Conservation (phyloP, 2,797 vertebrate species). For the Limosa lapponica region DNA sequence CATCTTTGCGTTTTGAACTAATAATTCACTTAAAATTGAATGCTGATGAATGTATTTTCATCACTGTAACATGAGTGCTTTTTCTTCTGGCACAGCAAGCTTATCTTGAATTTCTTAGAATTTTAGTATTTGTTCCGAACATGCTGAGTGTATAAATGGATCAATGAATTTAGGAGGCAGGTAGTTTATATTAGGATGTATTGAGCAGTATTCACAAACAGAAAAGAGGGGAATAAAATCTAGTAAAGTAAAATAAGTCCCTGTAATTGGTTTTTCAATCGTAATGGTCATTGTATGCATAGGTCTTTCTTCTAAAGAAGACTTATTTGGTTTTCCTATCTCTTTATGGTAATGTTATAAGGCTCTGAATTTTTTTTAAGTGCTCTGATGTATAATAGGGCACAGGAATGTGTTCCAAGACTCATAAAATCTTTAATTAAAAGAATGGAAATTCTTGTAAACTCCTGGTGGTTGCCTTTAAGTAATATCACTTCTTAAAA, state of each 20-base stretch:
- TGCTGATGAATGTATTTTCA: neutral
- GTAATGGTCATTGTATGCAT: neutral
- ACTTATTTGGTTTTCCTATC: neutral
- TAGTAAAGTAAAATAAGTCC: neutral
- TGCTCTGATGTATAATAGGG: constrained; percentile 37
- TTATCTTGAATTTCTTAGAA: constrained; percentile 22
- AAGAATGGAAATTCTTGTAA: constrained; percentile 67
- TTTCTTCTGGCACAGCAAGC: constrained; percentile 22
- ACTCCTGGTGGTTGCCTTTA: constrained; percentile 57
- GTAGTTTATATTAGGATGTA: neutral
- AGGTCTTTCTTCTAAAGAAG: neutral
- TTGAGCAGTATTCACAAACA: neutral
- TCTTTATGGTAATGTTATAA: neutral
- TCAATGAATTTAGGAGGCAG: neutral
- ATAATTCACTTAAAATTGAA: constrained; percentile 1
- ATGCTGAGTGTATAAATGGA: constrained; percentile 1
- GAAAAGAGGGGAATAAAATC: neutral
- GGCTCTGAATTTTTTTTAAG: constrained; percentile 2
- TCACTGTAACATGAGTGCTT: neutral
- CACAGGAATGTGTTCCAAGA: constrained; percentile 50
- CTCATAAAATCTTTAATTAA: constrained; percentile 72
- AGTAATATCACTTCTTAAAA: constrained; percentile 31
- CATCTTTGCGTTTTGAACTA: constrained; percentile 14
- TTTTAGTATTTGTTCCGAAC: constrained; percentile 30
- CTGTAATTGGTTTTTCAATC: neutral